These are phyloP conservation scores for Furnarius figulus DNA, from an alignment of 2,113 vertebrate genomes.

Conservation along the genomic window DNA sequence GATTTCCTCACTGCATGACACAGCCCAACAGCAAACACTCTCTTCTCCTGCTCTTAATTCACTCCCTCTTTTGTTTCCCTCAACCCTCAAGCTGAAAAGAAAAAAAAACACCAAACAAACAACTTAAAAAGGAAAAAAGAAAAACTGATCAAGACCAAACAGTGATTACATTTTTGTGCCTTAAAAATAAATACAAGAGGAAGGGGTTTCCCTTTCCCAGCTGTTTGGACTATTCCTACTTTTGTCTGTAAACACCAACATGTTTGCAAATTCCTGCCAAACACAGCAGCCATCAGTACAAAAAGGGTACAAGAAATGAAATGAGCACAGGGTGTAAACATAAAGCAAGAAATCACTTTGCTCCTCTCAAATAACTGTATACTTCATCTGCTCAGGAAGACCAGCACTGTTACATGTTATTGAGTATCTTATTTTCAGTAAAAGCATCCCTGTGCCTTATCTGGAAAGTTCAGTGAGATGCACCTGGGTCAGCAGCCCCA, in stretches of 20 bases:
- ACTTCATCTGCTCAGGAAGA: not conserved
- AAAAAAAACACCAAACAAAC: not conserved
- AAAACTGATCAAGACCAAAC: not conserved
- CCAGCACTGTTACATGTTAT: fast-evolving
- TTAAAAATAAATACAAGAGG: conserved; percentile 23
- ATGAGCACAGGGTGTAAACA: not conserved
- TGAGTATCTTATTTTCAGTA: not conserved
- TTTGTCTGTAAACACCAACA: not conserved
- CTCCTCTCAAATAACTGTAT: not conserved
- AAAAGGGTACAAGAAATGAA: not conserved
- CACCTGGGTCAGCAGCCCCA: not conserved
- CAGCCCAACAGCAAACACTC: not conserved
- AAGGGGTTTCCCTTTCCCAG: conserved; percentile 1
- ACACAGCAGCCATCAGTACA: not conserved
- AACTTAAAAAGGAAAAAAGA: not conserved
- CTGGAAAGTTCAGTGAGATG: not conserved
- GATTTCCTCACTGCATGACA: conserved; percentile 43
- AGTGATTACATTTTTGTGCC: not conserved
- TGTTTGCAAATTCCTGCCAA: not conserved
- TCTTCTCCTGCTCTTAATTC: conserved; percentile 9
- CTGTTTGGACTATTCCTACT: not conserved
- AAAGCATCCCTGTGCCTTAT: fast-evolving
- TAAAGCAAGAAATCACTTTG: not conserved
- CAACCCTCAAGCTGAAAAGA: not conserved
- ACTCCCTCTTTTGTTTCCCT: conserved; percentile 37